Base-by-base conservation (phyloP, 2,888 invertebrate genomes). In the Silvanus unidentatus region DNA sequence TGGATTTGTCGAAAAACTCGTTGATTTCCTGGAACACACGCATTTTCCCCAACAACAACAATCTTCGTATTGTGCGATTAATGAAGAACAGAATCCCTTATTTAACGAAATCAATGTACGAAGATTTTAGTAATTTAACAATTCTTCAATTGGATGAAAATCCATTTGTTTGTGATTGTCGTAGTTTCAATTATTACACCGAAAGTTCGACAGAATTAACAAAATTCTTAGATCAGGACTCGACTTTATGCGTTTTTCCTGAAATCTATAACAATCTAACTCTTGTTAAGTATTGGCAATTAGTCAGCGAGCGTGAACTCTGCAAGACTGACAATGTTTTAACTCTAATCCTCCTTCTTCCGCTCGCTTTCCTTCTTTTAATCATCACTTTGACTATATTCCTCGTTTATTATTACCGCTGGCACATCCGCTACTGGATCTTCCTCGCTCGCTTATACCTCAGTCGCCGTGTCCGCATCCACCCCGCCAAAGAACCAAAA, bases 121-220 rank as follows among this genome's bases (percentile, higher is more conserved):
- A 75, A 54, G 81, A 81, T 59, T 74, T 80, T 27, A 64, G 65
- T 27, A 73, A 71, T 49, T 60, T 79, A 8, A 54, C 70, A 1
- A 60, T 68, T 37, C 66, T 81, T 15, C 72, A 78, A 47, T 49
- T 80, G 3, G 70, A 71, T 60, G 67, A 74, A 22, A 81, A 81
- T 61, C 71, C 77, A 1, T 77, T 79, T 49, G 68, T 71, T 14
- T 81, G 81, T 53, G 77, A 77, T 48, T 80, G 80, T 48, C 66
- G 32, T 0, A 49, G 28, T 27, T 53, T 55, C 41, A 40, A 42
- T 11, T 32, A 12, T 32, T 32, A 8, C 10, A 5, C 3, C 3
- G n/a, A 12, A 12, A 8, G 5, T 32, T 12, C 32, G n/a, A 32
- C 32, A 32, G n/a, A 8, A 12, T 32, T 9, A 32, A 12, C 13